Base-by-base conservation (phyloP, 2,888 invertebrate genomes). In the Epinotia nisella region DNA sequence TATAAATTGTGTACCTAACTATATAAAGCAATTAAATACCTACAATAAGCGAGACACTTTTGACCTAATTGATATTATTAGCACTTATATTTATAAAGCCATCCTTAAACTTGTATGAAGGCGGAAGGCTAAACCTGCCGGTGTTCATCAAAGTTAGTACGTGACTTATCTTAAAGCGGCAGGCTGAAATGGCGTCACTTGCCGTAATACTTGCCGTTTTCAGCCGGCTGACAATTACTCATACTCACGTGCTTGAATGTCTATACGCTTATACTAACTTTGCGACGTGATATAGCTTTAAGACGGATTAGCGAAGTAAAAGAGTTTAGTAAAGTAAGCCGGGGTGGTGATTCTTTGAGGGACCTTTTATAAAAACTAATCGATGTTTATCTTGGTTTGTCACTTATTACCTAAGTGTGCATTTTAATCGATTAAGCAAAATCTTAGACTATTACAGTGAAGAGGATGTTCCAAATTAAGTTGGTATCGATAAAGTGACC, bases 131-230 rank as follows among this genome's bases (percentile, higher is more conserved):
- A 41, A 68, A 73, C 69, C 68, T 69, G 69, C 59, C 69, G 76
- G 76, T 79, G 80, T 81, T 83, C 84, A 85, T 85, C 81, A 81
- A 87, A 89, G 85, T 89, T 87, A 84, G 85, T 85, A 90, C 90
- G 90, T 90, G 90, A 88, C 90, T 89, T 90, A 90, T 90, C 90
- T 86, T 74, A 74, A 74, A 78, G 81, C 77, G 78, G 79, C 89
- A 87, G 87, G 79, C 85, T 85, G 82, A 81, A 82, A 67, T n/a
- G 72, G 45, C 70, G 62, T 53, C 68, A 67, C 68, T 69, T 53
- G 51, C 29, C 49, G 62, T 68, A 68, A 72, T 58, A 64, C 73
- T 73, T 35, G 69, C 62, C 62, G 29, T 58, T 68, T 72, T 56
- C 35, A 62, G 72, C 35, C 61, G 53, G 45, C 69, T 64, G 68